Percentiles rank a stretch among this genome's conserved stretches.
These are phyloP conservation scores for Metacarcinus magister DNA, from an alignment of 2,888 invertebrate genomes.

Conservation along the genomic window DNA sequence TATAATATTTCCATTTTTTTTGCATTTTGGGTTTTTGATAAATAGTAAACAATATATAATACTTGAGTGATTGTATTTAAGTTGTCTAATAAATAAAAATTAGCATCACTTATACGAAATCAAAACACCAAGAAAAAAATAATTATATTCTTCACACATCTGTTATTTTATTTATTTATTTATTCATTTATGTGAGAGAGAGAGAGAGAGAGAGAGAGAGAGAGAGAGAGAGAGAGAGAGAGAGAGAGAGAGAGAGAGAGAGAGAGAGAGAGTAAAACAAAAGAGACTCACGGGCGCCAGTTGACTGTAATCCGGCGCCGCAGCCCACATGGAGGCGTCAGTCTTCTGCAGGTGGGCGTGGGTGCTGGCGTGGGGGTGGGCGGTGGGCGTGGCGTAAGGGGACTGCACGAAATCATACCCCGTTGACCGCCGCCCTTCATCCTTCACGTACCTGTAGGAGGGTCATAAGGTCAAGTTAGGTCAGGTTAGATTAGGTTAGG, in stretches of 20 bases:
- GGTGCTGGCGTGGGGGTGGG: slow-evolving; percentile 66
- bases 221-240: not conserved
- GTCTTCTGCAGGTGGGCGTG: slow-evolving; percentile 78
- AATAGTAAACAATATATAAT: not conserved
- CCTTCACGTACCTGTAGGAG: slow-evolving; percentile 74
- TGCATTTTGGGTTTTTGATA: not conserved
- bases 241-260: not conserved
- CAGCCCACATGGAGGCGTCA: slow-evolving; percentile 74
- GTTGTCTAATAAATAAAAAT: too few species aligned
- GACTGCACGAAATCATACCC: slow-evolving; percentile 76
- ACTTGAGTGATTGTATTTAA: too few species aligned
- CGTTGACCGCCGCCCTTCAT: slow-evolving; percentile 61
- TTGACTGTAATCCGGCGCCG: slow-evolving; percentile 72
- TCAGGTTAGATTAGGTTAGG: not conserved
- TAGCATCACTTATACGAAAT: too few species aligned
- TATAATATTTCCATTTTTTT: not conserved
- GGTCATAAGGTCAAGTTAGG: not conserved
- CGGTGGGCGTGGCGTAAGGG: slow-evolving; percentile 66
- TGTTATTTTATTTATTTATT: too few species aligned
- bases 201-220: not conserved
- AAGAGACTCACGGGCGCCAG: slow-evolving; percentile 66
- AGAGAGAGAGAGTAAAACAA: not conserved
- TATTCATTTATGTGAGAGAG: too few species aligned
- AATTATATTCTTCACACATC: too few species aligned
- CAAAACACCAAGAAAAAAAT: too few species aligned